Base-by-base conservation (phyloP, 2,888 invertebrate genomes). In the Neria commutata region DNA sequence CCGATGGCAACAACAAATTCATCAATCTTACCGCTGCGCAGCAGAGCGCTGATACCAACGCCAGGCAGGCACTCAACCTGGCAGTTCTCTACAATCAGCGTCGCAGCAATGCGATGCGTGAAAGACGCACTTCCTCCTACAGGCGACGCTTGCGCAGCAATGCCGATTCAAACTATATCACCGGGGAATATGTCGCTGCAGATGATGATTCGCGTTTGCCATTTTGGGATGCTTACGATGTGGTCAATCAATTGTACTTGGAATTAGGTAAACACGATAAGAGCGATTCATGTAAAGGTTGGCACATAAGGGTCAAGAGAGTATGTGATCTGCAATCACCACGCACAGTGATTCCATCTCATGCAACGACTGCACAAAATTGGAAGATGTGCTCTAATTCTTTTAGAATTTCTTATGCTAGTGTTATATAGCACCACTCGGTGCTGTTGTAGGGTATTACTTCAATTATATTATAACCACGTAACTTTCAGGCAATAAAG, bases 211-310 rank as follows among this genome's bases (percentile, higher is more conserved):
- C 75, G 29, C 73, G 73, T 56, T 60, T 88, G 51, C 91, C 92
- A 40, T 92, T 91, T 79, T 94, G 94, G 94, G 94, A 94, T 81
- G 90, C 92, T 24, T 94, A 93, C 81, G 94, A 94, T 81, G 89
- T 92, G 66, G 92, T 94, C 80, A 94, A 94, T 84, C 94, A 94
- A 80, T 88, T 92, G 57, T 94, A 94, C 81, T 85, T 94, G 82
- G 93, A 89, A 83, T 84, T 90, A 79, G 88, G 90, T 90, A 82
- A 83, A 37, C 16, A 24, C n/a, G 10, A 19, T 17, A 10, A 4
- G 1, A 14, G 19, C 6, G 29, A 2, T 19, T 2, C 1, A 5
- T 8, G 2, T 1, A 17, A 33, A 34, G 24, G 11, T 16, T 29
- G 34, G 5, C 11, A 29, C 6, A 29, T 5, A 29, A 11, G 29